phyloP scores from a whole-genome alignment of 2,797 vertebrate species.

The Chanos chanos region DNA sequence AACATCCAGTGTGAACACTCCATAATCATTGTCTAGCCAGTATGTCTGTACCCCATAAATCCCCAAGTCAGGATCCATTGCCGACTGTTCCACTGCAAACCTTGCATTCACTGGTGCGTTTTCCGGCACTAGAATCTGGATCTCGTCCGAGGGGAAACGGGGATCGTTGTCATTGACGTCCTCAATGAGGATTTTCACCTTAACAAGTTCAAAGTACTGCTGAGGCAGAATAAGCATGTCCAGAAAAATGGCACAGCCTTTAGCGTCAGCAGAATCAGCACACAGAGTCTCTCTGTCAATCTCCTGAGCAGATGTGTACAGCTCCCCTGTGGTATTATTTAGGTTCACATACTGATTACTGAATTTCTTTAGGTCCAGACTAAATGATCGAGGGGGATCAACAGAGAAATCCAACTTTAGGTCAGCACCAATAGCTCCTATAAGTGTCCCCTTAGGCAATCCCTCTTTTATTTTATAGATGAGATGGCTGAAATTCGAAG shows the following conservation, averaged over 20 bases:
- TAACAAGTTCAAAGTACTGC: slow-evolving; percentile 93
- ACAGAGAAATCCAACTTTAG: slow-evolving; percentile 75
- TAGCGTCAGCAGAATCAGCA: slow-evolving; percentile 63
- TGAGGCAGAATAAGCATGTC: slow-evolving; percentile 94
- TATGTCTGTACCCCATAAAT: slow-evolving; percentile 88
- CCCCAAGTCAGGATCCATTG: slow-evolving; percentile 86
- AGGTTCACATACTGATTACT: slow-evolving; percentile 85
- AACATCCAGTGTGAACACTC: slow-evolving; percentile 91
- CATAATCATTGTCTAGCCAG: slow-evolving; percentile 87
- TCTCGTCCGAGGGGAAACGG: slow-evolving; percentile 82
- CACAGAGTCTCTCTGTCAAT: slow-evolving; percentile 92
- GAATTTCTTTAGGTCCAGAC: slow-evolving; percentile 79
- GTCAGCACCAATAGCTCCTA: slow-evolving; percentile 86
- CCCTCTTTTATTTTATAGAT: slow-evolving; percentile 96
- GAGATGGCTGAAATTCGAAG: slow-evolving; percentile 89
- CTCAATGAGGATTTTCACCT: slow-evolving; percentile 89
- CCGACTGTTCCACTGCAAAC: slow-evolving; percentile 89
- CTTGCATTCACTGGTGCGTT: slow-evolving; percentile 87
- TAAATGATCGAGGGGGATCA: slow-evolving; percentile 84
- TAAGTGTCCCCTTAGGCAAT: slow-evolving; percentile 85
- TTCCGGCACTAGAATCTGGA: slow-evolving; percentile 84
- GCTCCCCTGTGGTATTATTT: slow-evolving; percentile 84
- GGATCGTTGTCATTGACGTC: slow-evolving; percentile 95
- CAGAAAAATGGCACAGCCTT: slow-evolving; percentile 82
- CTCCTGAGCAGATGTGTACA: slow-evolving; percentile 83